Evolutionary conservation across 1,140 invertebrate genomes (phyloP).

Genomic region (Leguminivora glycinivorella): DNA sequence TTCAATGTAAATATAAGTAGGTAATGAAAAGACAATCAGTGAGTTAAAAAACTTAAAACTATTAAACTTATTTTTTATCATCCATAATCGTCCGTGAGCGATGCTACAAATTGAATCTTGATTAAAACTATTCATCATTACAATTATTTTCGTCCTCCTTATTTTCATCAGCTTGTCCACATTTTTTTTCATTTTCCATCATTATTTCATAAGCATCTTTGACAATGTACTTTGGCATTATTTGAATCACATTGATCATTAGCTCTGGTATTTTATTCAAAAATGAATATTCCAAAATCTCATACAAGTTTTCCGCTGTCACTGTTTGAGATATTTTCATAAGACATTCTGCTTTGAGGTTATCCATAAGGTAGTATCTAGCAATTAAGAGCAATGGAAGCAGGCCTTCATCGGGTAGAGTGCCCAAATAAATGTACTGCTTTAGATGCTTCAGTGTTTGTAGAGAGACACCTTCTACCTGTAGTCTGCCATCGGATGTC

Average conservation of each 20-base stretch:
- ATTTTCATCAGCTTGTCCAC: no score
- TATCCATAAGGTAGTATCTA: slow-evolving; percentile 45
- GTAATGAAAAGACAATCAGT: no score
- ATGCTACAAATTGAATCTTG: no score
- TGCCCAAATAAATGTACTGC: slow-evolving; percentile 44
- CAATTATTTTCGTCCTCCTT: background rate
- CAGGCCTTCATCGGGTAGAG: slow-evolving; percentile 38
- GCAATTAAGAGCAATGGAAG: slow-evolving; percentile 42
- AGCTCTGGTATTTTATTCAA: background rate
- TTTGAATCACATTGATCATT: background rate
- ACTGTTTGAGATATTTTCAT: background rate
- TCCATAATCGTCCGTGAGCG: no score
- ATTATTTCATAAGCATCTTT: no score
- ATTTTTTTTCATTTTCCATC: no score
- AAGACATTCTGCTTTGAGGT: slow-evolving; percentile 41
- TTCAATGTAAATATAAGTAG: no score
- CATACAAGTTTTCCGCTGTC: background rate
- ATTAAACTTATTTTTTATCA: no score
- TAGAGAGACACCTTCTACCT: slow-evolving; percentile 39
- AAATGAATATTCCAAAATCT: background rate
- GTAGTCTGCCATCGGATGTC: slow-evolving; percentile 36
- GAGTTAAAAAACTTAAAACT: no score
- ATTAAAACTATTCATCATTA: background rate
- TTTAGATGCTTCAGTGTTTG: slow-evolving; percentile 42
- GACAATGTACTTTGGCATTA: background rate